Base-by-base conservation (phyloP, 2,797 vertebrate species). In the Bovichtus variegatus region DNA sequence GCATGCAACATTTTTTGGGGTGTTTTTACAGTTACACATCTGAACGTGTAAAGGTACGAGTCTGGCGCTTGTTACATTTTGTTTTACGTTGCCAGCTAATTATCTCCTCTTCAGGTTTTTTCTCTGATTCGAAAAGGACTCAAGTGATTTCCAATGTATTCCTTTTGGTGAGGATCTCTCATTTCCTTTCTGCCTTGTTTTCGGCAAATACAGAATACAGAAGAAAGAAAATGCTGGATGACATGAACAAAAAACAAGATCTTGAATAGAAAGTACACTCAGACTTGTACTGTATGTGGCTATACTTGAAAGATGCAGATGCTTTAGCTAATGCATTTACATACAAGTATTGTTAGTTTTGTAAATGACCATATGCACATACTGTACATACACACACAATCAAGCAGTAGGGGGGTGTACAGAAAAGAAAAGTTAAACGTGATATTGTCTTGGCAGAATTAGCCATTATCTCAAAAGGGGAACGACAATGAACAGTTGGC, bases 81-180 rank as follows among this genome's bases (percentile, higher is more conserved):
- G 21, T 41, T 72, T 43, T 47, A 60, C 16, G 62, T 73, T 68
- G 47, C 70, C 53, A 59, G 63, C 65, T 89, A 86, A 87, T 90
- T 91, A 85, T 83, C 80, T 72, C 58, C 58, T 80, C 59, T 68
- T 76, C 60, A 72, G 71, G 47, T 82, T 84, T 82, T 84, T 57
- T 36, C 50, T 76, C 51, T 49, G 41, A 69, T 58, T 89, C 80
- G 57, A 76, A 81, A 86, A 66, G 50, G 51, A 77, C 68, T 83
- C 65, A 44, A 77, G 75, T 72, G 72, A 66, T 84, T 84, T 83
- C 71, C 74, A 76, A 65, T 87, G 71, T 73, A 69, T 86, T 87
- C 62, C 40, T 83, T 72, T 81, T 74, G 43, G 71, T 75, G 74
- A 78, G 46, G 68, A 75, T 49, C 51, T 78, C 46, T 76, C 62